Evolutionary conservation across 2,797 vertebrate species (phyloP).

Genomic region (Danio choprae): DNA sequence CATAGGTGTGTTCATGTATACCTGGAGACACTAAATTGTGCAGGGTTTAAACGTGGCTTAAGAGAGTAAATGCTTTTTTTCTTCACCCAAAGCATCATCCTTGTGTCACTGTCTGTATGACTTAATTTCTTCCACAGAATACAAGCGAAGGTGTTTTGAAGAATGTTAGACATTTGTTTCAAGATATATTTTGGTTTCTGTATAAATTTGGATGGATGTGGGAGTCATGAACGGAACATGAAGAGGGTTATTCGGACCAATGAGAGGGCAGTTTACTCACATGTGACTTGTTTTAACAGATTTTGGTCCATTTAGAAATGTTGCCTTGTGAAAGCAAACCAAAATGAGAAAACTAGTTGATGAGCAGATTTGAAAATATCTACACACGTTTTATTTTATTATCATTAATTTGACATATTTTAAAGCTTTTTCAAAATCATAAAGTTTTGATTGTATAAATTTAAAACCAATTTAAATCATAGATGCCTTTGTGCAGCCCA

Average conservation of each 20-base stretch:
- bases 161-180: not conserved
- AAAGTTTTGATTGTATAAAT: not conserved
- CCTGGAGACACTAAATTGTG: not conserved
- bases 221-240: too few species aligned
- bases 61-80: not conserved
- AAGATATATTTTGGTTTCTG: too few species aligned
- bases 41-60: not conserved
- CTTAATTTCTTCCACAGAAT: not conserved
- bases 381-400: too few species aligned
- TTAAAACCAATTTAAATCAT: not conserved
- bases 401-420: not conserved
- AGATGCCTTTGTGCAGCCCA: not conserved
- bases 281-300: too few species aligned
- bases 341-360: too few species aligned
- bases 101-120: not conserved
- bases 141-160: not conserved
- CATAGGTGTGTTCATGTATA: not conserved
- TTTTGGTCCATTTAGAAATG: too few species aligned
- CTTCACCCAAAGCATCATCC: not conserved
- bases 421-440: not conserved
- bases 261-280: too few species aligned
- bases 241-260: too few species aligned
- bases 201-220: too few species aligned
- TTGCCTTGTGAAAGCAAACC: too few species aligned
- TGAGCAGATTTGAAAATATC: too few species aligned